Conservation (phyloP, 2,113 vertebrate species). For the Miniopterus natalensis region DNA sequence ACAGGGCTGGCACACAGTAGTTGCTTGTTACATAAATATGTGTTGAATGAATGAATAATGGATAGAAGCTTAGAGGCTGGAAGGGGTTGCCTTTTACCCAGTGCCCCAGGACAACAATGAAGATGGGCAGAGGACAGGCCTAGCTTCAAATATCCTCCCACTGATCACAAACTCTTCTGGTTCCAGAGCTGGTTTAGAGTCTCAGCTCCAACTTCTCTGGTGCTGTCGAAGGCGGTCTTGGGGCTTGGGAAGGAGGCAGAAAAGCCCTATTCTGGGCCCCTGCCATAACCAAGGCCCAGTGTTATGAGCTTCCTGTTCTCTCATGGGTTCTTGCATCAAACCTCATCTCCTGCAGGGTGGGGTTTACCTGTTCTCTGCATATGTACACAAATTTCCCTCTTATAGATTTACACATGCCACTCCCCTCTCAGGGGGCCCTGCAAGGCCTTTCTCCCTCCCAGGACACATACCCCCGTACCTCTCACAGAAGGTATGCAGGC, state of each 20-base stretch:
- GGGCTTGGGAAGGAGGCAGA: background rate
- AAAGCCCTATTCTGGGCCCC: background rate
- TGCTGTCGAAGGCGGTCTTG: background rate
- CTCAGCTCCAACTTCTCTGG: background rate
- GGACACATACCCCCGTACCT: conserved; percentile 87
- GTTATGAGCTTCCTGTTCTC: background rate
- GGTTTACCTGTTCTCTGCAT: background rate
- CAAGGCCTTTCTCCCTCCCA: background rate
- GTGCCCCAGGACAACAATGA: background rate
- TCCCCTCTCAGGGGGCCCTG: too few relatives aligned
- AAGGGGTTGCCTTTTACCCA: background rate
- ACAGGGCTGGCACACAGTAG: background rate
- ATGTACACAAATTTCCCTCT: background rate
- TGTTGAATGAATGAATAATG: conserved; percentile 23
- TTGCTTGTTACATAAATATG: conserved; percentile 34
- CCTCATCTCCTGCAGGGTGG: background rate
- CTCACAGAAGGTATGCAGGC: conserved; percentile 98
- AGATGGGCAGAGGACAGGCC: background rate
- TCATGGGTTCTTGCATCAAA: background rate
- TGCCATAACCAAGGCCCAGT: background rate
- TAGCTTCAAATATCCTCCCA: background rate
- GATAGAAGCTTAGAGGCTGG: background rate
- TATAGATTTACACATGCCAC: background rate
- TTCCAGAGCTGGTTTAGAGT: background rate
- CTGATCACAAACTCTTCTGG: background rate